A percentile compares a stretch with the other conserved stretches of the same genome.
Conservation (phyloP, 1,140 invertebrate genomes). For the Drosophila grimshawi region DNA sequence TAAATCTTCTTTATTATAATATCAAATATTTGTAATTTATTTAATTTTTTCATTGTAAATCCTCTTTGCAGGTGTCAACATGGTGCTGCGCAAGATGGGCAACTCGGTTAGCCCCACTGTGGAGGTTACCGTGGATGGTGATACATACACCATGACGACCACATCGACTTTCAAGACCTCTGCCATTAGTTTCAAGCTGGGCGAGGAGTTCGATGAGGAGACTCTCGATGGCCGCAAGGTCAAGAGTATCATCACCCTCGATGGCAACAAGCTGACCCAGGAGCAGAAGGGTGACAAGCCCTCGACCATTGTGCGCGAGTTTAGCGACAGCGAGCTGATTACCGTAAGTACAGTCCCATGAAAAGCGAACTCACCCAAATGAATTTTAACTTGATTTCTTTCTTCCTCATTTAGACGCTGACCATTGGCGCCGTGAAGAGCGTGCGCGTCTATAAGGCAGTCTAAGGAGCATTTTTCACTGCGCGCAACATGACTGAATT, state of each 20-base stretch:
- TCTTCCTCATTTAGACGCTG: constrained; percentile 86
- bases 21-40: constrained; percentile 19
- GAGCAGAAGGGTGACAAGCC: constrained; percentile 89
- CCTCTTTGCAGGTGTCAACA: constrained; percentile 89
- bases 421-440: constrained; percentile 89
- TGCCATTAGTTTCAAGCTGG: constrained; percentile 91
- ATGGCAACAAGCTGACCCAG: constrained; percentile 89
- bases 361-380: constrained; percentile 3
- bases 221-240: constrained; percentile 94
- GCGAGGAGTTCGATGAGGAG: constrained; percentile 93
- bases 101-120: constrained; percentile 90
- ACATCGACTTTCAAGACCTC: constrained; percentile 93
- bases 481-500: constrained; percentile 60
- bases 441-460: constrained; percentile 89
- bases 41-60: constrained; percentile 14
- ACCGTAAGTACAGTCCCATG: constrained; percentile 84
- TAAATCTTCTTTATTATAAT: neutral
- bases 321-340: constrained; percentile 89
- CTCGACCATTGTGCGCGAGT: constrained; percentile 88
- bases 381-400: constrained; percentile 59
- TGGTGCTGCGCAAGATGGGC: constrained; percentile 91
- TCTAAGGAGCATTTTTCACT: constrained; percentile 35
- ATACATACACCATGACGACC: constrained; percentile 90
- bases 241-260: constrained; percentile 88
- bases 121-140: constrained; percentile 88